These are phyloP conservation scores for Drosophila burlai DNA, from an alignment of 1,140 invertebrate genomes.

Conservation along the genomic window DNA sequence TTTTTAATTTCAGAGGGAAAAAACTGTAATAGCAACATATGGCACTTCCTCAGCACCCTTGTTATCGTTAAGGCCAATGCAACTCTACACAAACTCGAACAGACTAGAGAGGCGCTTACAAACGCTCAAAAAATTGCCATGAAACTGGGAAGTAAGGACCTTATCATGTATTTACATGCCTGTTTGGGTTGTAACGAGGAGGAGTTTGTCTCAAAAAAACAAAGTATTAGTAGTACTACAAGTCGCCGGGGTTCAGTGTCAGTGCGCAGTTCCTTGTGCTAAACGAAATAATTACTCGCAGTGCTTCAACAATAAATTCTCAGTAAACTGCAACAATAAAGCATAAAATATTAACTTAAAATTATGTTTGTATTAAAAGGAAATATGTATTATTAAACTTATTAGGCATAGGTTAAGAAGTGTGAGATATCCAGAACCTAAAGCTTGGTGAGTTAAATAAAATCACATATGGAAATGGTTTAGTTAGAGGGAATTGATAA, in stretches of 20 bases:
- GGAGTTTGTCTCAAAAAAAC: slow-evolving; percentile 38
- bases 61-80: slow-evolving; percentile 69
- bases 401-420: no score
- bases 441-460: no score
- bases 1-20: slow-evolving; percentile 48
- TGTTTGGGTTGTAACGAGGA: slow-evolving; percentile 59
- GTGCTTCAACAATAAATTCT: slow-evolving; percentile 7
- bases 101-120: slow-evolving; percentile 46
- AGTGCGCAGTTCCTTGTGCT: slow-evolving; percentile 7
- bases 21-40: slow-evolving; percentile 67
- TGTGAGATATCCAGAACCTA: no score
- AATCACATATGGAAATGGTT: neutral
- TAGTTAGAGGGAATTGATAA: no score
- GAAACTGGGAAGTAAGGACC: slow-evolving; percentile 12
- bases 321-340: slow-evolving; percentile 7
- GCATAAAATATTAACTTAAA: neutral
- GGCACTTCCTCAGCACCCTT: slow-evolving; percentile 63
- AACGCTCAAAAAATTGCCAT: slow-evolving; percentile 42
- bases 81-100: slow-evolving; percentile 65
- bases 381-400: no score
- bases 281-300: neutral
- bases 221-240: slow-evolving; percentile 9
- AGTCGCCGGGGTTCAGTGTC: slow-evolving; percentile 34
- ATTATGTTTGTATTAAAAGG: neutral
- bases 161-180: slow-evolving; percentile 50